Base-by-base conservation (phyloP, 2,113 vertebrate genomes). In the Tupaia tana region DNA sequence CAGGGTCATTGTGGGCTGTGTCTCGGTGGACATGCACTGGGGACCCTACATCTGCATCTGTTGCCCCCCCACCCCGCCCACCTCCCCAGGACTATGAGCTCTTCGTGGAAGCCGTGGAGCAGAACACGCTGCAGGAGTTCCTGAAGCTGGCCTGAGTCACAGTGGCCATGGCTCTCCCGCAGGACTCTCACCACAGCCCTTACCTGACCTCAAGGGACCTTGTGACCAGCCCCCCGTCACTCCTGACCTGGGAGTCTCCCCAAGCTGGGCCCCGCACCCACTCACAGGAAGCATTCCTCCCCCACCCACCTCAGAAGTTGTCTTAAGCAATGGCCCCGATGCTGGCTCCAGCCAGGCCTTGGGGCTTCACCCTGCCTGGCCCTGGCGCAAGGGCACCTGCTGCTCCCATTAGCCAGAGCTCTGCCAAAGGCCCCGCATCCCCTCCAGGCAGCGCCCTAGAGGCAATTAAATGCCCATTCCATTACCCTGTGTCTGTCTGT, bases 81-180 rank as follows among this genome's bases (percentile, higher is more conserved):
- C 78, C 94, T 78, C 96, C 95, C 87, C 98, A 99, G 99, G 99
- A 99, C 97, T 99, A 99, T 1, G 99, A 99, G 96, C 99, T 99
- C 98, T 99, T 99, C 80, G 98, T 99, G 13, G 99, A 99, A 95
- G 99, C 99, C 0, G 99, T 99, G 98, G 99, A 99, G 95, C 99
- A 98, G 24, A 99, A 99, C 90, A 98, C 98, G 2, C 99, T 99
- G 98, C 98, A 99, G 87, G 98, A 99, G 97, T 99, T 99, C 97
- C 99, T 99, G 97, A 99, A 99, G 97, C 95, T 99, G 98, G 99
- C 98, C 86, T 99, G 99, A 99, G 78, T 86, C 79, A 3, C 43
- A 52, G 66, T 7, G 9, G 74, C 59, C 25, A 10, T 3, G 7
- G 59, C 31, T 16, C n/a, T 10, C 34, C 0, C 82, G 87, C 96